phyloP scores from a whole-genome alignment of 2,113 vertebrate genomes.

The Athene noctua region DNA sequence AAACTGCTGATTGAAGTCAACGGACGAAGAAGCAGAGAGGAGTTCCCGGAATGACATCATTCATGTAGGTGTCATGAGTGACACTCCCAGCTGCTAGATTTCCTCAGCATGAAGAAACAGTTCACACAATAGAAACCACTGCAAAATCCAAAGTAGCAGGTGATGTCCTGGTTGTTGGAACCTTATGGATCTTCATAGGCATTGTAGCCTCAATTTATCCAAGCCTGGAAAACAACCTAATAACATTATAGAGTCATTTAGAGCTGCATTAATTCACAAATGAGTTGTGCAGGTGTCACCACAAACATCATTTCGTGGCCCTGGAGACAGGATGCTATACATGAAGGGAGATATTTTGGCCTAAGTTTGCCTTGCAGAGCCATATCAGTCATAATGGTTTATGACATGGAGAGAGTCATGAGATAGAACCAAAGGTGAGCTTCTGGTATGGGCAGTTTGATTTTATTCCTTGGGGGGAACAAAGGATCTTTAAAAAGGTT shows the following conservation, averaged over 20 bases:
- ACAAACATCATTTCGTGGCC: not conserved
- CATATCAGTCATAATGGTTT: not conserved
- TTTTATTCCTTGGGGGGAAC: not conserved
- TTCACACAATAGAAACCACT: not conserved
- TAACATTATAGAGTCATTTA: not conserved
- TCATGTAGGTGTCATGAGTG: not conserved
- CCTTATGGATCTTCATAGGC: not conserved
- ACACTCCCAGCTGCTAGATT: not conserved
- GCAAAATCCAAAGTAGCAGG: not conserved
- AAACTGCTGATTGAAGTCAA: not conserved
- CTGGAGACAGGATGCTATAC: not conserved
- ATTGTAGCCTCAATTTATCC: not conserved
- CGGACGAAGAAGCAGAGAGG: not conserved
- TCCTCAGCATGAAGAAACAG: not conserved
- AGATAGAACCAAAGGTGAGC: not conserved
- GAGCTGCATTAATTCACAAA: not conserved
- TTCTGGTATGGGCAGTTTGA: not conserved
- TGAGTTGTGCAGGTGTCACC: not conserved
- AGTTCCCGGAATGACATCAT: not conserved
- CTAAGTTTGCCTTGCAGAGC: not conserved
- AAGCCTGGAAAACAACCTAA: not conserved
- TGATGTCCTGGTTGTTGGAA: not conserved
- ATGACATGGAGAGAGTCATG: not conserved
- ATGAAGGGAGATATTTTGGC: not conserved
- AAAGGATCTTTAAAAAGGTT: not conserved